Conservation (phyloP, 2,797 vertebrate genomes). For the Dryobates pubescens region DNA sequence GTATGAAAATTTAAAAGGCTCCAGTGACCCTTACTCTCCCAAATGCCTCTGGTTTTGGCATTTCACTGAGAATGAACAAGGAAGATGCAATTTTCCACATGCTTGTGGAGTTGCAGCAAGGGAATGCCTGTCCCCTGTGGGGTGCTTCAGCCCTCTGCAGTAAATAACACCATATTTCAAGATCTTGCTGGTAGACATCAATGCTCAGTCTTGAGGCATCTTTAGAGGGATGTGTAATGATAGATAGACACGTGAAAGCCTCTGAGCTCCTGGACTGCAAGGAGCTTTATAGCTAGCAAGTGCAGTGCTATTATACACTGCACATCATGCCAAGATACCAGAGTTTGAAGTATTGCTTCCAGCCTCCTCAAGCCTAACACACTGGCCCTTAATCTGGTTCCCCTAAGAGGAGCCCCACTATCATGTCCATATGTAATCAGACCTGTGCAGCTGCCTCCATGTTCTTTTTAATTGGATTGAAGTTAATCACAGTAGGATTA, state of each 20-base stretch:
- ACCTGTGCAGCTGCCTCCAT: conserved; percentile 54
- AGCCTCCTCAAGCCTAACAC: neutral
- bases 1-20: neutral
- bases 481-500: conserved; percentile 71
- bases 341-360: neutral
- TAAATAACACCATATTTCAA: neutral
- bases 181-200: neutral
- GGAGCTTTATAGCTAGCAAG: neutral
- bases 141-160: neutral
- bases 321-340: neutral
- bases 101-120: neutral
- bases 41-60: neutral
- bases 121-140: neutral
- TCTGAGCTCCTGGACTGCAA: neutral
- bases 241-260: neutral
- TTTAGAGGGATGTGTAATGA: neutral
- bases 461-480: conserved; percentile 70
- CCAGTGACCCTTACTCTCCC: neutral
- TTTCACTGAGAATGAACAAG: neutral
- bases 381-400: neutral
- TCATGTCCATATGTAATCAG: conserved; percentile 50
- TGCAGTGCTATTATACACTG: neutral
- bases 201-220: neutral
- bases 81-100: neutral
- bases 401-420: neutral